These are phyloP conservation scores for Epinotia bilunana DNA, from an alignment of 2,888 invertebrate species.

Conservation along the genomic window DNA sequence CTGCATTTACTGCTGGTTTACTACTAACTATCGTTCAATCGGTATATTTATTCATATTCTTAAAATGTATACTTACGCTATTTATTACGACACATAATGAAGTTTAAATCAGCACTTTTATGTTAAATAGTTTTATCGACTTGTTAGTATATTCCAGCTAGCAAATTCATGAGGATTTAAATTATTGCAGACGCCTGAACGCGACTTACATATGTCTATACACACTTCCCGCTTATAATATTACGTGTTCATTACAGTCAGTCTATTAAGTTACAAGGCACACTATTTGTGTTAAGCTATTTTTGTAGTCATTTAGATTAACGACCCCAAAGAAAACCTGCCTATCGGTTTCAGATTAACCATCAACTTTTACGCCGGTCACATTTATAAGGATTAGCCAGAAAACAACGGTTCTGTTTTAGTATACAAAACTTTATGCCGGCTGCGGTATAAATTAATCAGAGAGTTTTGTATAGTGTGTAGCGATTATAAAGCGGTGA, in stretches of 20 bases:
- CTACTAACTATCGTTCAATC: background rate
- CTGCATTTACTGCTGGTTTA: background rate
- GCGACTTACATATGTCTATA: no score
- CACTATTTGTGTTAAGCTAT: background rate
- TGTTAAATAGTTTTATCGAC: no score
- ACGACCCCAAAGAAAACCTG: conserved; percentile 56
- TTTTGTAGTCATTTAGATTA: background rate
- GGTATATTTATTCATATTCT: no score
- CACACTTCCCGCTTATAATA: background rate
- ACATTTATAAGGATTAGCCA: conserved; percentile 67
- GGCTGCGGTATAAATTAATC: conserved; percentile 79
- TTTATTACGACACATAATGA: no score
- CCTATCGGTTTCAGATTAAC: conserved; percentile 71
- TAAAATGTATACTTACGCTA: no score
- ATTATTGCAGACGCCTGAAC: no score
- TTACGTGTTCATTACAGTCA: background rate
- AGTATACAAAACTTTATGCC: conserved; percentile 74
- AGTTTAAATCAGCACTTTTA: no score
- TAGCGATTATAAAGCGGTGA: conserved; percentile 71
- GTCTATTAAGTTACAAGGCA: background rate
- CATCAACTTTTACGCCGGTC: conserved; percentile 69
- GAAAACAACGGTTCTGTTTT: conserved; percentile 76
- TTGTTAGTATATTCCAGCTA: no score
- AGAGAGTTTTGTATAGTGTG: conserved; percentile 74
- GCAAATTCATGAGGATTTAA: no score